Evolutionary conservation across 2,888 invertebrate genomes (phyloP).

Genomic region (Tricholauxania praeusta): DNA sequence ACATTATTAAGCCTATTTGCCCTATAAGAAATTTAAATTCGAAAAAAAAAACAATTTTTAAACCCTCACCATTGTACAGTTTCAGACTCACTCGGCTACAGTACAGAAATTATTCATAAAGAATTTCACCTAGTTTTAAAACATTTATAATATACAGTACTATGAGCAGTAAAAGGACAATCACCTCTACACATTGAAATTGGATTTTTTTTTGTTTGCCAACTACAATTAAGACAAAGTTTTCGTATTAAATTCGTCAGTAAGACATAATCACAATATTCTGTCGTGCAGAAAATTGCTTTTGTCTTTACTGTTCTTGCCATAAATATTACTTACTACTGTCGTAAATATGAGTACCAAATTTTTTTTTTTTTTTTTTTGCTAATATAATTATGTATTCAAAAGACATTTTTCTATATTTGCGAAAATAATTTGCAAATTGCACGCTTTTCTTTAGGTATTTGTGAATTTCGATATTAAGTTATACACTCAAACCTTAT

Average conservation of each 20-base stretch:
- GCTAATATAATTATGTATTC: not conserved
- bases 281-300: conserved; percentile 42
- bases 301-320: conserved; percentile 50
- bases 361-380: not conserved
- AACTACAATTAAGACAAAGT: conserved; percentile 26
- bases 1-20: too few species aligned
- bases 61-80: too few species aligned
- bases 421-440: not conserved
- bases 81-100: too few species aligned
- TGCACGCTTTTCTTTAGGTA: conserved; percentile 23
- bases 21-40: too few species aligned
- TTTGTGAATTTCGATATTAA: conserved; percentile 45
- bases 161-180: too few species aligned
- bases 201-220: too few species aligned
- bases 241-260: conserved; percentile 21
- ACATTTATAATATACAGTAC: too few species aligned
- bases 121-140: too few species aligned
- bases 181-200: too few species aligned
- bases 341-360: not conserved
- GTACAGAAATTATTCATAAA: too few species aligned
- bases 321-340: not conserved
- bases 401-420: not conserved
- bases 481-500: not conserved
- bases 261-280: not conserved
- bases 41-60: too few species aligned